Conservation (phyloP, 2,888 invertebrate species). For the Caenorhabditis panamensis region DNA sequence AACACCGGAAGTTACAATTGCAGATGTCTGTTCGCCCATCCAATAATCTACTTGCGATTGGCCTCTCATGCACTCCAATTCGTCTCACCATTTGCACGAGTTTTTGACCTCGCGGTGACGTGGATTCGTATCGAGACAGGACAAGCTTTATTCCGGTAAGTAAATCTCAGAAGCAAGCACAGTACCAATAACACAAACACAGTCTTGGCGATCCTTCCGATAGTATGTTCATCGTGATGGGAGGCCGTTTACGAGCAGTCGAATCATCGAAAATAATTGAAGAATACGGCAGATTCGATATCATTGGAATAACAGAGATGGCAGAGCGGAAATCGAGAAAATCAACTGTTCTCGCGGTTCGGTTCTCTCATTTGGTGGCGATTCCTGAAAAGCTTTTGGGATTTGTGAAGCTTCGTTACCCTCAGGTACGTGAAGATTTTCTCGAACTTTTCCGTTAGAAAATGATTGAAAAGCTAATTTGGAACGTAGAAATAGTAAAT, state of each 20-base stretch:
- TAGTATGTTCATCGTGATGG: constrained; percentile 59
- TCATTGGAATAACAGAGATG: constrained; percentile 64
- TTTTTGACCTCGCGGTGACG: constrained; percentile 53
- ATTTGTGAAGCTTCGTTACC: constrained; percentile 94
- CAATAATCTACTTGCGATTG: constrained; percentile 55
- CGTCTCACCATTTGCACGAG: constrained; percentile 58
- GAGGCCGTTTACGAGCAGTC: constrained; percentile 56
- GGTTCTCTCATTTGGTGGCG: constrained; percentile 89
- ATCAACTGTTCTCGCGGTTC: constrained; percentile 92
- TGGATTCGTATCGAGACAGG: constrained; percentile 62
- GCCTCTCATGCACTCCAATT: constrained; percentile 52
- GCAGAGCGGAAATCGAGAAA: constrained; percentile 84
- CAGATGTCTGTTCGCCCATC: constrained; percentile 39
- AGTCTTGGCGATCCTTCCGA: constrained; percentile 55
- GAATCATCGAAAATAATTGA: constrained; percentile 54
- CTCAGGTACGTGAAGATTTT: no score
- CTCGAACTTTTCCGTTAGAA: no score
- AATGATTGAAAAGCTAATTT: no score
- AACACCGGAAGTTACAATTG: no score
- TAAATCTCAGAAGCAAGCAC: background rate
- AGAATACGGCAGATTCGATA: constrained; percentile 58
- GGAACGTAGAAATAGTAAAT: no score
- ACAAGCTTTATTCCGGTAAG: constrained; percentile 51
- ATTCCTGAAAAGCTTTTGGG: constrained; percentile 95
- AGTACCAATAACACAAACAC: background rate